Conservation (phyloP, 2,797 vertebrate genomes). For the Heliangelus exortis region DNA sequence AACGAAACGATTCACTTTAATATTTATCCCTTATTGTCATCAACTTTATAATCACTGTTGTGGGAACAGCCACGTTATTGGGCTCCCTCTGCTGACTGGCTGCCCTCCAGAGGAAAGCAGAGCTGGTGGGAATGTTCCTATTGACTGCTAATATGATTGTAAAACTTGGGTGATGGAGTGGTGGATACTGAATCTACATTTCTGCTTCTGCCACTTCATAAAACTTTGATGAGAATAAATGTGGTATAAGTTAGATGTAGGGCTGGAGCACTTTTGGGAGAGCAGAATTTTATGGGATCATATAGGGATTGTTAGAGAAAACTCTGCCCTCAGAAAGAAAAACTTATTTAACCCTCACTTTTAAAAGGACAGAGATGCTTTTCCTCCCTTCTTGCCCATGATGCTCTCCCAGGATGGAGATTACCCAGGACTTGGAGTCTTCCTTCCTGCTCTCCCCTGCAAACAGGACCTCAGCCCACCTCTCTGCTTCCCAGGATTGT, state of each 20-base stretch:
- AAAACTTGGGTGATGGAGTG: background rate
- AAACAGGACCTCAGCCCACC: background rate
- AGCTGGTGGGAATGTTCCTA: background rate
- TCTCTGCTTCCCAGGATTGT: background rate
- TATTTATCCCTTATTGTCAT: conserved; percentile 39
- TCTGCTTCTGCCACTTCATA: background rate
- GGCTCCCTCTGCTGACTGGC: conserved; percentile 48
- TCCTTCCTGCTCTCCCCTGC: background rate
- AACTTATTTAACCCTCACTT: background rate
- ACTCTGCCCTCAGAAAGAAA: background rate
- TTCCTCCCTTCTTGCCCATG: background rate
- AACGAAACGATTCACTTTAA: background rate
- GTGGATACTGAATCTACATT: background rate
- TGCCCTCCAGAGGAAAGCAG: background rate
- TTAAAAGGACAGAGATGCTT: background rate
- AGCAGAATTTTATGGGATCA: background rate
- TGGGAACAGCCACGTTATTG: background rate
- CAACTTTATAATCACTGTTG: background rate
- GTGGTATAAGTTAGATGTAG: background rate
- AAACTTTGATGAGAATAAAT: background rate
- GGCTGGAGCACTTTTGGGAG: background rate
- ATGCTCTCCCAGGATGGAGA: background rate
- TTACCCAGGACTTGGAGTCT: background rate
- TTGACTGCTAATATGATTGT: background rate
- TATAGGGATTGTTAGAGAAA: background rate